Evolutionary conservation across 2,888 invertebrate genomes (phyloP).

Genomic region (Trichopoda pennipes): DNA sequence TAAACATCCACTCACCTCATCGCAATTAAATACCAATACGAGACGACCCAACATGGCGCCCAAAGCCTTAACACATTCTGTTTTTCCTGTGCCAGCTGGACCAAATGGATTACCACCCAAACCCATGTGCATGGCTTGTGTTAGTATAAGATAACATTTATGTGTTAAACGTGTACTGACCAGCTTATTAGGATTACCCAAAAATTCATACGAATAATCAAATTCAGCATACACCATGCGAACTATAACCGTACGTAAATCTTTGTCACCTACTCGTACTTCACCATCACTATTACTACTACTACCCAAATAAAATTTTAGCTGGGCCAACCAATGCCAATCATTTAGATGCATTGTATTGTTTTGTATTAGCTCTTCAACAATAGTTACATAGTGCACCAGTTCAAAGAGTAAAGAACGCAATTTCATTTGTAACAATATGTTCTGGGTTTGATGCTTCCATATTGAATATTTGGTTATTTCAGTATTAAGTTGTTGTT

Average conservation of each 20-base stretch:
- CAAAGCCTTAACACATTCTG: slow-evolving; percentile 98
- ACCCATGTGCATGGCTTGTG: slow-evolving; percentile 97
- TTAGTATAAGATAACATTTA: slow-evolving; percentile 97
- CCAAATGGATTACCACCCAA: slow-evolving; percentile 99
- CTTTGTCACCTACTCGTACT: slow-evolving; percentile 12
- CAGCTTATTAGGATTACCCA: slow-evolving; percentile 96
- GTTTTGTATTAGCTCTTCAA: slow-evolving; percentile 88
- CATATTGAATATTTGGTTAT: slow-evolving; percentile 75
- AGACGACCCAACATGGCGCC: slow-evolving; percentile 94
- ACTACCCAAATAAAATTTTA: slow-evolving; percentile 87
- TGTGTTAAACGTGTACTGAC: slow-evolving; percentile 98
- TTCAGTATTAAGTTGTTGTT: slow-evolving; percentile 82
- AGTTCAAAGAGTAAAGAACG: slow-evolving; percentile 96
- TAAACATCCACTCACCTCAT: slow-evolving; percentile 85
- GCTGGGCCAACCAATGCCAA: slow-evolving; percentile 98
- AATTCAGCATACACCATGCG: slow-evolving; percentile 97
- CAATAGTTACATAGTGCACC: slow-evolving; percentile 93
- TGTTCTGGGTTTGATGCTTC: slow-evolving; percentile 80
- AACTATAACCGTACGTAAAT: slow-evolving; percentile 78
- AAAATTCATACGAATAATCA: slow-evolving; percentile 98
- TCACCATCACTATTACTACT: slow-evolving; percentile 66
- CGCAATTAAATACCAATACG: slow-evolving; percentile 98
- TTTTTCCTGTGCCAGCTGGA: slow-evolving; percentile 99
- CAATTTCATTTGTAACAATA: slow-evolving; percentile 89
- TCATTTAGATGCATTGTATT: slow-evolving; percentile 86